Percentiles rank a stretch among this genome's conserved stretches.
phyloP scores from a whole-genome alignment of 2,113 vertebrate species.

The Carassius gibelio region DNA sequence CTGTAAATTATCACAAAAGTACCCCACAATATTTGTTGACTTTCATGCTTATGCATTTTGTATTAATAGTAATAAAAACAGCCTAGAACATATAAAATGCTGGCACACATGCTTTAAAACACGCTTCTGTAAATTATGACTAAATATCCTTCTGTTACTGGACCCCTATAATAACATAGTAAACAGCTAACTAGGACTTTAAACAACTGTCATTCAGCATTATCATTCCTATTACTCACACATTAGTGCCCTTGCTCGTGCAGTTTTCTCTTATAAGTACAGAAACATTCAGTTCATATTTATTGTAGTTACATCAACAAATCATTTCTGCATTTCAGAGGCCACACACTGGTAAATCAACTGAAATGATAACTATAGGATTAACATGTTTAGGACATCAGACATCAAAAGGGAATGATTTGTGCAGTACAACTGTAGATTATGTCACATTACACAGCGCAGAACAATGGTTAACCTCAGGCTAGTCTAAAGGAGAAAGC shows the following conservation, averaged over 20 bases:
- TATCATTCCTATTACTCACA: constrained; percentile 27
- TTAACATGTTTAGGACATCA: background rate
- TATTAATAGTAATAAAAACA: background rate
- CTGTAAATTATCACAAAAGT: background rate
- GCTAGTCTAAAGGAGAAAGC: constrained; percentile 43
- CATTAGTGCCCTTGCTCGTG: background rate
- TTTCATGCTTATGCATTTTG: background rate
- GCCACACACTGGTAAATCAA: constrained; percentile 8
- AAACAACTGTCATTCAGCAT: constrained; percentile 32
- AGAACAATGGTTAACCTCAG: constrained; percentile 47
- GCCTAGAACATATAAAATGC: background rate
- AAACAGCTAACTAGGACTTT: constrained; percentile 10
- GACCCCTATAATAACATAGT: constrained; percentile 2
- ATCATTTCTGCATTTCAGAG: background rate
- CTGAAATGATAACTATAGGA: background rate
- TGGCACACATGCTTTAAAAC: background rate
- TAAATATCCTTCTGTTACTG: background rate
- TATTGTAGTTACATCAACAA: background rate
- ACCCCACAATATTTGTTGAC: background rate
- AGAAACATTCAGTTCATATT: constrained; percentile 3
- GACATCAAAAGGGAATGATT: constrained; percentile 19
- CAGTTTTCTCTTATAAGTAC: background rate
- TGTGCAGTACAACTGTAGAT: constrained; percentile 46
- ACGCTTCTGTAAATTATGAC: background rate
- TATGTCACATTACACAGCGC: constrained; percentile 36